Conservation (phyloP, 2,888 invertebrate genomes). For the Blomia tropicalis region DNA sequence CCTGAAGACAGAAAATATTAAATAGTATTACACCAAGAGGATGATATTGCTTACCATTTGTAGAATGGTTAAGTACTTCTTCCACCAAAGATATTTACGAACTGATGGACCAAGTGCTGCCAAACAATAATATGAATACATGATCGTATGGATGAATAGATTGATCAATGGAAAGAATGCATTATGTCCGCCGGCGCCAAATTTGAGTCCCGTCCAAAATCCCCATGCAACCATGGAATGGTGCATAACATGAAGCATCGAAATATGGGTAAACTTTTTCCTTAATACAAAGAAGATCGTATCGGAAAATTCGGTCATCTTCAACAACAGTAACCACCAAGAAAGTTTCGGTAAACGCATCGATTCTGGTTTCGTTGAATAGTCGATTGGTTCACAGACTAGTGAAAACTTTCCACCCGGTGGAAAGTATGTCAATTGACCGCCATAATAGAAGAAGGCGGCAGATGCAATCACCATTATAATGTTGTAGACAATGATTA, state of each 20-base stretch:
- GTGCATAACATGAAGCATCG: constrained; percentile 39
- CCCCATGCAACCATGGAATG: constrained; percentile 38
- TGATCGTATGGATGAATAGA: constrained; percentile 38
- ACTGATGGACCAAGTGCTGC: constrained; percentile 38
- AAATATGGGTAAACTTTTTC: constrained; percentile 38
- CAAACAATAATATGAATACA: constrained; percentile 39
- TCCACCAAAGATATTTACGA: constrained; percentile 40
- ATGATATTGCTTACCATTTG: constrained; percentile 35
- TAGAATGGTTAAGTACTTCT: constrained; percentile 38
- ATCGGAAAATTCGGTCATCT: constrained; percentile 87
- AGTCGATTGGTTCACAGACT: constrained; percentile 29
- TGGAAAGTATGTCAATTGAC: constrained; percentile 28
- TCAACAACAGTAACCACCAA: constrained; percentile 93
- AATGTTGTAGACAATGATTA: constrained; percentile 29
- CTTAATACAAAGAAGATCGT: constrained; percentile 47
- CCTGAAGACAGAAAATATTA: constrained; percentile 23
- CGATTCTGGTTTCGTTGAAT: constrained; percentile 25
- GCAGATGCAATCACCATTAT: constrained; percentile 28
- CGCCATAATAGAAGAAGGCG: constrained; percentile 28
- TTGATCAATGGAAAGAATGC: constrained; percentile 38
- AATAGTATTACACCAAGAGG: not conserved
- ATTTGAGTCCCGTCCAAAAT: constrained; percentile 37
- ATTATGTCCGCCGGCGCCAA: constrained; percentile 36
- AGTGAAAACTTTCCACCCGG: constrained; percentile 27
- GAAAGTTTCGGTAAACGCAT: constrained; percentile 62